Base-by-base conservation (phyloP, 2,797 vertebrate genomes). In the Helicolenus hilgendorfi region DNA sequence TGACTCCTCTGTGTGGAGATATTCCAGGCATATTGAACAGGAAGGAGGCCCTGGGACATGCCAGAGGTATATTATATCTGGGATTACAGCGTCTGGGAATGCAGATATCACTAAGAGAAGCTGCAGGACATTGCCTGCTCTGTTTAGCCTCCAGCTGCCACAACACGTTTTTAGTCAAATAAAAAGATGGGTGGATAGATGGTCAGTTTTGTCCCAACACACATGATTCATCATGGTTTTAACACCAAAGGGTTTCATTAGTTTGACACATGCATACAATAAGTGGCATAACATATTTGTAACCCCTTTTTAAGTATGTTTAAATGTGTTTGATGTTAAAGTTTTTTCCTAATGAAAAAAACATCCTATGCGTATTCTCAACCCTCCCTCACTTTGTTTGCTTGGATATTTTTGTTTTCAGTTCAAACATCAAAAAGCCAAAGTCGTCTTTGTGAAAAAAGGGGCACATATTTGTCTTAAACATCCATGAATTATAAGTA, bases 401-500 rank as follows among this genome's bases (percentile, higher is more conserved):
- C 45, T 35, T 26, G 7, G 18, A 60, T 63, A 53, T 74, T 88
- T 77, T 41, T 41, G 24, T 73, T 87, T 76, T 69, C 5, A 65
- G 31, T 26, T 4, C 22, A 58, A 24, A 2, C 35, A 72, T 77
- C 55, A 83, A 71, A 73, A 79, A 58, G 14, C 38, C 29, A 69
- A 45, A 11, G 41, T 74, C 14, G 77, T 72, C 18, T 58, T 4
- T 79, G 9, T 83, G 35, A 56, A 72, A 85, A 77, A 74, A 11
- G 10, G 4, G 73, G 33, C 89, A 94, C 89, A 95, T 96, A 97
- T 97, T 97, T 97, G 94, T 96, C 93, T 96, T 95, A 96, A 95
- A 95, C 88, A 93, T 92, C 81, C 81, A 96, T 97, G 94, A 96
- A 97, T 97, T 95, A 97, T 97, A 92, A 94, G 96, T 94, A 89